Conservation (phyloP, 1,140 invertebrate species). For the Drosophila nannoptera region DNA sequence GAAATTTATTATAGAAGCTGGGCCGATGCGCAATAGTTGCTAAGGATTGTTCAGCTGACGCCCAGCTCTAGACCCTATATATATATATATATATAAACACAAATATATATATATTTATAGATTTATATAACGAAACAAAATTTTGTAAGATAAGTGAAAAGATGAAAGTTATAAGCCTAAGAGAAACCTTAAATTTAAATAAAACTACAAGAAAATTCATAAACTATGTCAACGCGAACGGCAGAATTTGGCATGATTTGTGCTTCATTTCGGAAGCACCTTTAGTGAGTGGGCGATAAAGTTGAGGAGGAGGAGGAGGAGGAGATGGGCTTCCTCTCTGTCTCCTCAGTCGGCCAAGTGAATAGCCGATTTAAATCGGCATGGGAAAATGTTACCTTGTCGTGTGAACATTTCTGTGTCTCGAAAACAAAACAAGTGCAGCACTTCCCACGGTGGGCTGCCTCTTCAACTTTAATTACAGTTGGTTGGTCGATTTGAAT, state of each 20-base stretch:
- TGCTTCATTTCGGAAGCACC: too few species aligned
- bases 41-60: not conserved
- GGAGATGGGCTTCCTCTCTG: too few species aligned
- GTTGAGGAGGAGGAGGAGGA: too few species aligned
- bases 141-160: slow-evolving; percentile 56
- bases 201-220: slow-evolving; percentile 40
- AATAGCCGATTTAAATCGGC: slow-evolving; percentile 57
- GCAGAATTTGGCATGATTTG: slow-evolving; percentile 52
- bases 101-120: slow-evolving; percentile 18
- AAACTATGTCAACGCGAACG: slow-evolving; percentile 33
- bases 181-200: slow-evolving; percentile 36
- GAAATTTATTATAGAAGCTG: slow-evolving; percentile 33
- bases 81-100: slow-evolving; percentile 11
- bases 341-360: not conserved
- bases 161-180: slow-evolving; percentile 49
- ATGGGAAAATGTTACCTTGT: slow-evolving; percentile 63
- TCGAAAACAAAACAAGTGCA: slow-evolving; percentile 69
- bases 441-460: slow-evolving; percentile 65
- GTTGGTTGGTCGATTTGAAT: slow-evolving; percentile 58
- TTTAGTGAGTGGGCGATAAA: too few species aligned
- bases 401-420: slow-evolving; percentile 60
- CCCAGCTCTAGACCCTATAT: slow-evolving; percentile 12
- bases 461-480: slow-evolving; percentile 70
- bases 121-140: slow-evolving; percentile 34
- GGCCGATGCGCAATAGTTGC: slow-evolving; percentile 9